Evolutionary conservation across 2,113 vertebrate genomes (phyloP).

Genomic region (Acanthochromis polyacanthus): DNA sequence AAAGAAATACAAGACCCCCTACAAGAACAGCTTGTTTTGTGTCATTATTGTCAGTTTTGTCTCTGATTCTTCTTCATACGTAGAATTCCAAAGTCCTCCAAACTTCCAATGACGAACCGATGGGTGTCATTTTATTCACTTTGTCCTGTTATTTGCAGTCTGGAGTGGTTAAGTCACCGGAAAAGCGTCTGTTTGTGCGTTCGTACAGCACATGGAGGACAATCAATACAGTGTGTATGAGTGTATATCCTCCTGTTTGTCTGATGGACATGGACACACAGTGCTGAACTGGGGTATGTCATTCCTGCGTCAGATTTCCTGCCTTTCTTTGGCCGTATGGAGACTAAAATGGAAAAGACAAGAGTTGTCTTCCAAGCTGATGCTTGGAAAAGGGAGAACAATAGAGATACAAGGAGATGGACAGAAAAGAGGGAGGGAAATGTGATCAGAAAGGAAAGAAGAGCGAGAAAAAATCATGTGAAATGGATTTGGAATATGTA

Average conservation of each 20-base stretch:
- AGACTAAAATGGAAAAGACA: constrained; percentile 47
- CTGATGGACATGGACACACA: constrained; percentile 16
- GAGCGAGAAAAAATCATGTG: not conserved
- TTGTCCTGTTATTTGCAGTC: not conserved
- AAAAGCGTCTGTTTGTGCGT: not conserved
- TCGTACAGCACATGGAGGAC: not conserved
- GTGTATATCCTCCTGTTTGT: constrained; percentile 46
- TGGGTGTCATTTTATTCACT: not conserved
- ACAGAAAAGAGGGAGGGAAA: not conserved
- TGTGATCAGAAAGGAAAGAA: not conserved
- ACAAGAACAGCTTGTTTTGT: too few species aligned
- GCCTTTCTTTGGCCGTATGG: constrained; percentile 58
- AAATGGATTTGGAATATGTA: not conserved
- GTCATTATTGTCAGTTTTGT: too few species aligned
- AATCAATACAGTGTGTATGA: constrained; percentile 1
- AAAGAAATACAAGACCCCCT: too few species aligned
- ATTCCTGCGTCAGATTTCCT: constrained; percentile 70
- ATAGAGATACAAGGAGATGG: not conserved
- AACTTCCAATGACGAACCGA: not conserved
- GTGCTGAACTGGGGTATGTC: constrained; percentile 31
- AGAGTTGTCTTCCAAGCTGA: constrained; percentile 31
- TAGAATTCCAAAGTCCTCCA: not conserved
- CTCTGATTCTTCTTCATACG: too few species aligned
- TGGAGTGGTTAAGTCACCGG: not conserved
- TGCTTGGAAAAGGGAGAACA: constrained; percentile 18